Percentiles rank a stretch among this genome's conserved stretches.
Evolutionary conservation across 2,888 invertebrate species (phyloP).

Genomic region (Papilio gigon): DNA sequence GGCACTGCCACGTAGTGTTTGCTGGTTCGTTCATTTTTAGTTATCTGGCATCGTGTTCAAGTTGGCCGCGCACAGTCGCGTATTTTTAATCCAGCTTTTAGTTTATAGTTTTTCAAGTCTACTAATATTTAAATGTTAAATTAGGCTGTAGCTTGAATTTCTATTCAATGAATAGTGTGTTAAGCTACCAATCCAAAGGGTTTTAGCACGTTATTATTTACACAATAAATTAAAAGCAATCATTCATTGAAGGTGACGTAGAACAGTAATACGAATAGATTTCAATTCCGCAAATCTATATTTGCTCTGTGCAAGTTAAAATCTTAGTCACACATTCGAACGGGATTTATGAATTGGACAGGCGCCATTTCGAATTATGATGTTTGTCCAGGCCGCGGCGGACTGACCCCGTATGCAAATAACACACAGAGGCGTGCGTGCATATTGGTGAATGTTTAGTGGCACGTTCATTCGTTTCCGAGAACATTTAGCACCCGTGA

Average conservation of each 20-base stretch:
- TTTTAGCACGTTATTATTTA: neutral
- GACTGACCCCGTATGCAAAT: constrained; percentile 42
- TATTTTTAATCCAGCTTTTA: too few relatives aligned
- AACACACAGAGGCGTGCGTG: constrained; percentile 7
- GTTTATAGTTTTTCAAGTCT: too few relatives aligned
- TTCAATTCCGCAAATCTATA: neutral
- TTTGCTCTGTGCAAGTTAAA: constrained; percentile 9
- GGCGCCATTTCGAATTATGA: constrained; percentile 40
- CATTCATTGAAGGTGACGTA: too few relatives aligned
- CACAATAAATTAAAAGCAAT: too few relatives aligned
- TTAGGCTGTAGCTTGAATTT: too few relatives aligned
- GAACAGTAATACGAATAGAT: neutral
- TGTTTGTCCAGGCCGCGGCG: constrained; percentile 37
- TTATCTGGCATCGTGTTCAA: neutral
- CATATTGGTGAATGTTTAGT: constrained; percentile 19
- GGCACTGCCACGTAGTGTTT: neutral
- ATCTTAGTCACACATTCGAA: constrained; percentile 24
- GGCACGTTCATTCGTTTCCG: constrained; percentile 11
- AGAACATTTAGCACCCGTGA: neutral
- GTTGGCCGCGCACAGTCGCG: too few relatives aligned
- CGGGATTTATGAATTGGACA: constrained; percentile 33
- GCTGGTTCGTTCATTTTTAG: neutral
- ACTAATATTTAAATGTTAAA: too few relatives aligned
- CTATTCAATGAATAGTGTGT: neutral
- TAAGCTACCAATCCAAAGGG: neutral